These are phyloP conservation scores for Chloroclystis v-ata DNA, from an alignment of 2,888 invertebrate species.

Conservation along the genomic window DNA sequence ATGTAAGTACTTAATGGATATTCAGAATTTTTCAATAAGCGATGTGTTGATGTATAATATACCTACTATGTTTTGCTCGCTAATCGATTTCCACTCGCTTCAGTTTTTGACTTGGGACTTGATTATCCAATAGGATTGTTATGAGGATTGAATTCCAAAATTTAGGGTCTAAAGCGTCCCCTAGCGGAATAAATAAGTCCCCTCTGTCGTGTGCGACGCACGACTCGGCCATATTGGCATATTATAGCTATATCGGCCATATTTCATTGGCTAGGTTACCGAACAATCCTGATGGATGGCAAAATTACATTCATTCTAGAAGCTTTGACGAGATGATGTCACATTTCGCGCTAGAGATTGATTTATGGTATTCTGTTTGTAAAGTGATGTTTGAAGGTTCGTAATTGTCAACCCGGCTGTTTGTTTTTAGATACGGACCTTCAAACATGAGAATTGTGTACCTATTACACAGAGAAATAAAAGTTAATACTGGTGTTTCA, in stretches of 20 bases:
- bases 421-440: no score
- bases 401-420: neutral
- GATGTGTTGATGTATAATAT: no score
- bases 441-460: no score
- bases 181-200: conserved; percentile 26
- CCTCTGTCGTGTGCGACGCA: conserved; percentile 35
- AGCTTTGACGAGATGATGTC: conserved; percentile 22
- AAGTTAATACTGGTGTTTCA: no score
- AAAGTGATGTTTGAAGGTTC: conserved; percentile 1
- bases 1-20: no score
- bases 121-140: conserved; percentile 31
- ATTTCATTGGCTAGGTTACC: conserved; percentile 29
- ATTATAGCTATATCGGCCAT: conserved; percentile 22
- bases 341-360: conserved; percentile 3
- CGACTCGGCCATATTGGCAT: neutral
- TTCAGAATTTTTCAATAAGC: no score
- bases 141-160: conserved; percentile 45
- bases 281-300: conserved; percentile 21
- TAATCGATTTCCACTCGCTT: conserved; percentile 3
- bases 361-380: conserved; percentile 2
- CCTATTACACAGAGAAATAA: no score
- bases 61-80: no score
- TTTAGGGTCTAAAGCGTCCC: conserved; percentile 39
- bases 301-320: conserved; percentile 24
- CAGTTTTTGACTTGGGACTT: conserved; percentile 26